Base-by-base conservation (phyloP, 2,797 vertebrate genomes). In the Epinephelus malabaricus region DNA sequence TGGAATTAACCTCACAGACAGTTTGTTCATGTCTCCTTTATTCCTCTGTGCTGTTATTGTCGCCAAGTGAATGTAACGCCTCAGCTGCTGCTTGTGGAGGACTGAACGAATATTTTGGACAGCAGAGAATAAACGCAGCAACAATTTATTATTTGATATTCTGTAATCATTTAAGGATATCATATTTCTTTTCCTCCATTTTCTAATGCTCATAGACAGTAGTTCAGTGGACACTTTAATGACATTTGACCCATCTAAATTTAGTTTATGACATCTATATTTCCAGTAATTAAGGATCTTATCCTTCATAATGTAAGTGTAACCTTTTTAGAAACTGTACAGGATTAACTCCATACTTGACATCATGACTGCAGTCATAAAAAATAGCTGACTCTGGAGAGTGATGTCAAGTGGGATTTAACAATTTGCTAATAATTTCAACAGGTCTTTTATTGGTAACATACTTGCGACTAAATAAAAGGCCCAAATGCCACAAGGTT, bases 371-470 rank as follows among this genome's bases (percentile, higher is more conserved):
- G 6, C 51, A 77, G 15, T 46, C 40, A 61, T 4, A 40, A 27
- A 62, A 9, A 56, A 34, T n/a, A 63, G 23, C 27, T 54, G 21
- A 11, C 7, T 19, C 6, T 19, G 10, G 4, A n/a, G 2, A n/a
- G 15, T 23, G n/a, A 30, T 66, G 15, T 53, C 17, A 55, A 13
- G 1, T 71, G 13, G 0, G 55, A 54, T 54, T 27, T 43, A 10
- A 49, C 49, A 21, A 47, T 45, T 49, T 73, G 45, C 10, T 50
- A 8, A 34, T 64, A 56, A 50, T 45, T 68, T 70, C 56, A 83
- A 67, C 64, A 74, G 54, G 51, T 75, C 38, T 63, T 67, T 61
- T 49, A 25, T 46, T 77, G 21, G 2, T 12, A 5, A 21, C 2
- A 18, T 50, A 56, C 60, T 7, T 69, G 14, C 59, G 25, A 2